Evolutionary conservation across 2,797 vertebrate species (phyloP).

Genomic region (Thunnus albacares): DNA sequence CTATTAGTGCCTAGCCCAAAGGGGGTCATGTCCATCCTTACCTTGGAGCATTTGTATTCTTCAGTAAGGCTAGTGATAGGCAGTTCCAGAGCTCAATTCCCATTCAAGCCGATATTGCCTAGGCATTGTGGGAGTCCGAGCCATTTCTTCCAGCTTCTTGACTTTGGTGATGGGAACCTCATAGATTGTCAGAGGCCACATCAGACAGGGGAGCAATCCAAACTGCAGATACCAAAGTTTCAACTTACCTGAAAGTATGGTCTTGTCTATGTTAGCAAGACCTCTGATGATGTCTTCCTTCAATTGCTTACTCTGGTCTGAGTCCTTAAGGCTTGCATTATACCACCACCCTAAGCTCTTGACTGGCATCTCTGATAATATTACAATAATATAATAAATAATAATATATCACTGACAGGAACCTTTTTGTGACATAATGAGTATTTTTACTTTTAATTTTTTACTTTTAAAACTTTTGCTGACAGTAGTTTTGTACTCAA

Average conservation of each 20-base stretch:
- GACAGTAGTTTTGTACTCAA: neutral
- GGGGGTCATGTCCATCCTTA: neutral
- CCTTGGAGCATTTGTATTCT: slow-evolving; percentile 2
- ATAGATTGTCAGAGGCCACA: too few species aligned
- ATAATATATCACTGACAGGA: too few species aligned
- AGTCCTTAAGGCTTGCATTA: too few species aligned
- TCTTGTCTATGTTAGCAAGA: neutral
- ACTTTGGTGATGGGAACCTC: too few species aligned
- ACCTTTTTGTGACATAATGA: neutral
- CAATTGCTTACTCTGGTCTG: too few species aligned
- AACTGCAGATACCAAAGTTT: neutral
- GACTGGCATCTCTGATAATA: neutral
- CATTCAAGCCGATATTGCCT: slow-evolving; percentile 13
- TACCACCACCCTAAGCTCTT: too few species aligned
- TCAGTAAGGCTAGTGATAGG: slow-evolving; percentile 26
- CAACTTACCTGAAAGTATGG: neutral
- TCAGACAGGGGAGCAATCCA: too few species aligned
- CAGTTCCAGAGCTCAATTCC: slow-evolving; percentile 16
- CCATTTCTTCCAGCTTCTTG: neutral
- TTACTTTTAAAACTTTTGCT: neutral
- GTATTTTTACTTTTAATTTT: too few species aligned
- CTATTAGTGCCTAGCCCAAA: too few species aligned
- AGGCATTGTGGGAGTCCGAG: neutral
- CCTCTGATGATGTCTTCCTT: too few species aligned
- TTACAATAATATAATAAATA: too few species aligned